Conservation (phyloP, 2,888 invertebrate genomes). For the Aspidiotus rigidus region DNA sequence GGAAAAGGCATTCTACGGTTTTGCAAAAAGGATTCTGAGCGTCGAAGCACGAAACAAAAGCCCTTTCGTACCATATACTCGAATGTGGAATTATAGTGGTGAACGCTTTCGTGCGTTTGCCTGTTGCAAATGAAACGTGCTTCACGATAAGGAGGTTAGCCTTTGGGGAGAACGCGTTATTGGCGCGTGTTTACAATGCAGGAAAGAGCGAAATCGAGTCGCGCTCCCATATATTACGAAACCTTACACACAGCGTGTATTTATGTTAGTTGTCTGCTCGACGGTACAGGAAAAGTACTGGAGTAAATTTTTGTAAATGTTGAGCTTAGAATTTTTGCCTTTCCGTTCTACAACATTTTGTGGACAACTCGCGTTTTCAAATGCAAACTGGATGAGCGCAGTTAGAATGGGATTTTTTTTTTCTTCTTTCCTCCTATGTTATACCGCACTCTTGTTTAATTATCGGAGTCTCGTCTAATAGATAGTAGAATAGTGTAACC, state of each 20-base stretch:
- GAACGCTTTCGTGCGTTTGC: slow-evolving; percentile 26
- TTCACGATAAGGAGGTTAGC: slow-evolving; percentile 28
- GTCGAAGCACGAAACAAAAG: slow-evolving; percentile 30
- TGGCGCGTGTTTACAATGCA: slow-evolving; percentile 25
- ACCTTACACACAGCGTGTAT: too few species aligned
- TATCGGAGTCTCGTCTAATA: neutral
- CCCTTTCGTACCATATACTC: slow-evolving; percentile 1
- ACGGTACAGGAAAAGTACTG: too few species aligned
- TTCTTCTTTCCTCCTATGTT: too few species aligned
- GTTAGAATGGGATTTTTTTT: too few species aligned
- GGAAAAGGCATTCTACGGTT: slow-evolving; percentile 14
- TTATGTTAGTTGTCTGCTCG: too few species aligned
- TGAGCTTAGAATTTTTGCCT: too few species aligned
- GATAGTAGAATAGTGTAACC: neutral
- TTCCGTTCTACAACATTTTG: too few species aligned
- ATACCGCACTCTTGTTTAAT: neutral
- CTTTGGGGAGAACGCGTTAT: slow-evolving; percentile 21
- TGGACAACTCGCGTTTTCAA: too few species aligned
- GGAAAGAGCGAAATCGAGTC: neutral
- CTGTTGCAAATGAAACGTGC: slow-evolving; percentile 33
- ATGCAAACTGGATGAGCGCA: too few species aligned
- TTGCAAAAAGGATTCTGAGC: slow-evolving; percentile 22
- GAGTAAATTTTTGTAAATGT: too few species aligned
- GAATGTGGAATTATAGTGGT: slow-evolving; percentile 26
- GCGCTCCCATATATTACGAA: too few species aligned